These are phyloP conservation scores for Reinhardtius hippoglossoides DNA, from an alignment of 2,113 vertebrate genomes.

Conservation along the genomic window DNA sequence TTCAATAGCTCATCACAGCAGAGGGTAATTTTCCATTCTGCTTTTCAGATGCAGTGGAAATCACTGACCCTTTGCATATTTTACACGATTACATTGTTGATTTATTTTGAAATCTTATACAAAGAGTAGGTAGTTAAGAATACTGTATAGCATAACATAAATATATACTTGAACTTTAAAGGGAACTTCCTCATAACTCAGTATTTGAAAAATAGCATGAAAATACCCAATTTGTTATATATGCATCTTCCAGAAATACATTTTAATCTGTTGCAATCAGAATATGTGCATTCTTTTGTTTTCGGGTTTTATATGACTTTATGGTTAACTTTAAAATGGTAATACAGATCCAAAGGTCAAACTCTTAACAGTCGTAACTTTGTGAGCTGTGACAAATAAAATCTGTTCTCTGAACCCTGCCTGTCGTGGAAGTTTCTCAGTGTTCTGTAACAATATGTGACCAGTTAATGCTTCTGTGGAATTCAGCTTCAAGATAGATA, in stretches of 20 bases:
- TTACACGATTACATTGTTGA: background rate
- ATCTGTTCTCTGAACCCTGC: slow-evolving; percentile 19
- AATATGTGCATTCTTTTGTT: background rate
- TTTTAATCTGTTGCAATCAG: background rate
- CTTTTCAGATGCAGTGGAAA: slow-evolving; percentile 3
- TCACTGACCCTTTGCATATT: background rate
- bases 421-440: background rate
- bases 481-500: background rate
- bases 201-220: background rate
- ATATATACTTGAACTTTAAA: background rate
- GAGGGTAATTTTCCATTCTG: slow-evolving; percentile 35
- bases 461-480: background rate
- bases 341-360: slow-evolving; percentile 45
- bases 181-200: background rate
- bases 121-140: background rate
- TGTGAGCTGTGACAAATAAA: slow-evolving; percentile 44
- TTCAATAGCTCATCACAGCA: slow-evolving; percentile 27
- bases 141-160: too few species aligned
- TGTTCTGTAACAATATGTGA: background rate
- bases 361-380: slow-evolving; percentile 1
- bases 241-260: background rate
- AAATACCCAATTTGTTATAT: background rate
- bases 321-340: background rate
- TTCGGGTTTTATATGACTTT: background rate
- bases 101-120: background rate